phyloP scores from a whole-genome alignment of 2,888 invertebrate genomes.

The Linyphia triangularis region DNA sequence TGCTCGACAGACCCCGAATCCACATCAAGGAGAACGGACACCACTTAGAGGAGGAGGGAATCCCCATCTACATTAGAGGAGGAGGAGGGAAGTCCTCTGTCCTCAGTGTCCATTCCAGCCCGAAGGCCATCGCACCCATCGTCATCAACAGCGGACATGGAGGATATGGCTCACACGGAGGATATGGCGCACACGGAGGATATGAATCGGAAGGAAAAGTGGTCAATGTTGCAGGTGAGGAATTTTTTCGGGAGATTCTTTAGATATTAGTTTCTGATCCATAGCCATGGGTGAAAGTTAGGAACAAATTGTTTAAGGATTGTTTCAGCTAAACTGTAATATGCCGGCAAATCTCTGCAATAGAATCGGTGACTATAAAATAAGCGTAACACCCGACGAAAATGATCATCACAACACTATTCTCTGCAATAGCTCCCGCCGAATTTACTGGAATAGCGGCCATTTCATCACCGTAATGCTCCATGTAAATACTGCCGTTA shows the following conservation, averaged over 20 bases:
- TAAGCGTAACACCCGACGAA: too few species aligned
- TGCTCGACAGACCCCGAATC: conserved; percentile 14
- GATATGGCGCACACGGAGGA: neutral
- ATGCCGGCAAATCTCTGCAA: too few species aligned
- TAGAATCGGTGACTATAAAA: too few species aligned
- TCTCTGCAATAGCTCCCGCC: too few species aligned
- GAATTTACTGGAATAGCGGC: too few species aligned
- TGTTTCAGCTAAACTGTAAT: too few species aligned
- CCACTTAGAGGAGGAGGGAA: neutral
- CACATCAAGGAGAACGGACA: neutral
- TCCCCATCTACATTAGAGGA: neutral
- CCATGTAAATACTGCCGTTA: too few species aligned
- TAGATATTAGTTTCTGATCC: neutral
- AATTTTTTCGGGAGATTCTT: neutral
- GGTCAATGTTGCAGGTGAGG: neutral
- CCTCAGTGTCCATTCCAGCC: conserved; percentile 9
- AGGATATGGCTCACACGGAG: conserved; percentile 37
- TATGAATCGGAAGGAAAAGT: neutral
- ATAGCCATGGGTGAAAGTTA: too few species aligned
- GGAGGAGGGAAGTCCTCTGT: neutral
- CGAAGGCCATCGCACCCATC: neutral
- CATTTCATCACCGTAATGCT: too few species aligned
- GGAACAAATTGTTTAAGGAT: too few species aligned
- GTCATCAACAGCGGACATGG: conserved; percentile 38
- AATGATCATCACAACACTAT: too few species aligned